phyloP scores from a whole-genome alignment of 2,113 vertebrate species.

The Seriola aureovittata region DNA sequence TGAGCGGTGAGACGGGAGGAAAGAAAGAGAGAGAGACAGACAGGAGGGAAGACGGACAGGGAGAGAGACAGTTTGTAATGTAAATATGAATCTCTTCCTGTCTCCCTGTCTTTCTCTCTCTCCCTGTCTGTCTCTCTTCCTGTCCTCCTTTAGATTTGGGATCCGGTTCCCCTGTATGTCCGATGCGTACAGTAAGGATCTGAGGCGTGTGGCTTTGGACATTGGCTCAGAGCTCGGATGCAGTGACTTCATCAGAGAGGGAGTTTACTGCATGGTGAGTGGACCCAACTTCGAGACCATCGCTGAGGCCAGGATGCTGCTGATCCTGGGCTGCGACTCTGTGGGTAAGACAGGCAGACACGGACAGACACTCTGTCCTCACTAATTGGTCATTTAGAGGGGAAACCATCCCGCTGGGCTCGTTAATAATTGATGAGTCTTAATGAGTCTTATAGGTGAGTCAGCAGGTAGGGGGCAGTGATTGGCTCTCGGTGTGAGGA shows the following conservation, averaged over 20 bases:
- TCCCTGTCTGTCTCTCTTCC: not conserved
- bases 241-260: constrained; percentile 75
- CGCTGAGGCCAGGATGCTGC: constrained; percentile 84
- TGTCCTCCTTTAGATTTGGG: constrained; percentile 77
- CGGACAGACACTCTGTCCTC: not conserved
- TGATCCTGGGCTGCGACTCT: constrained; percentile 81
- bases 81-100: not conserved
- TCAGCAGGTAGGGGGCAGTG: too few species aligned
- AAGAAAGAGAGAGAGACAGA: not conserved
- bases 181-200: constrained; percentile 82
- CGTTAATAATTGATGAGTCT: not conserved
- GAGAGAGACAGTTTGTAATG: not conserved
- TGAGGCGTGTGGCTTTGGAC: constrained; percentile 74
- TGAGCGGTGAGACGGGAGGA: constrained; percentile 67
- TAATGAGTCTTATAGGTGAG: not conserved
- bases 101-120: not conserved
- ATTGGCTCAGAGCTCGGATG: constrained; percentile 76
- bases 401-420: too few species aligned
- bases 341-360: constrained; percentile 78
- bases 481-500: too few species aligned
- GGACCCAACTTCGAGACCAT: constrained; percentile 86
- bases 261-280: constrained; percentile 86
- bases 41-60: not conserved
- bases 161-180: constrained; percentile 85
- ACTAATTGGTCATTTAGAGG: not conserved